Evolutionary conservation across 2,888 invertebrate genomes (phyloP), one percentile per base, ranked within the genome.

Genomic region (Sussaba pulchella): DNA sequence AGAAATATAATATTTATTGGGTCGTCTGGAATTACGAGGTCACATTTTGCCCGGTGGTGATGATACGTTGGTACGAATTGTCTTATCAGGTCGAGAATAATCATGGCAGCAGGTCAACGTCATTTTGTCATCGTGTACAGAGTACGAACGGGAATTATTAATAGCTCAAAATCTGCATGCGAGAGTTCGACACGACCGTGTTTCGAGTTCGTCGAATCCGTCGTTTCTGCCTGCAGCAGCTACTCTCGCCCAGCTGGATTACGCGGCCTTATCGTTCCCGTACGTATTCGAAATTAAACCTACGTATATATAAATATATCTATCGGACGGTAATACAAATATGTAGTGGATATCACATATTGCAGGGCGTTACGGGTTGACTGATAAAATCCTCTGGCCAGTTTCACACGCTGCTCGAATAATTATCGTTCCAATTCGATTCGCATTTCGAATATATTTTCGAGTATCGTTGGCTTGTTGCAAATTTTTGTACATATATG

Each of bases 321-420:
- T 26, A 24, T 41, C 10, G 21, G 17, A 12, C 61, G 39, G 57
- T 43, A 54, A 57, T 64, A 59, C 31, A 10, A 10, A 36, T 39
- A 72, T 61, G 39, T 39, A 31, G 17, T 14, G 31, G 14, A 57
- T 57, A 36, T 6, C 57, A 26, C 57, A 57, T 36, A 57, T 14
- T 45, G 31, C 36, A 47, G 57, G 9, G 24, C 41, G 21, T 45
- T 19, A 54, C 31, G 45, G 36, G 10, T 8, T 36, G 36, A 47
- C 74, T 47, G 66, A 74, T 74, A 74, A 66, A 77, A 77, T 39
- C 75, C 57, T 59, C 47, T 64, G 63, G 57, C 45, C 12, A 47
- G 63, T 64, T 77, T 77, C 77, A 54, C 77, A 77, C 77, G 70
- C 47, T 64, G 63, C 64, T 77, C 54, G 77, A 77, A 69, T 81